Evolutionary conservation across 2,113 vertebrate genomes (phyloP).

Genomic region (Stercorarius parasiticus): DNA sequence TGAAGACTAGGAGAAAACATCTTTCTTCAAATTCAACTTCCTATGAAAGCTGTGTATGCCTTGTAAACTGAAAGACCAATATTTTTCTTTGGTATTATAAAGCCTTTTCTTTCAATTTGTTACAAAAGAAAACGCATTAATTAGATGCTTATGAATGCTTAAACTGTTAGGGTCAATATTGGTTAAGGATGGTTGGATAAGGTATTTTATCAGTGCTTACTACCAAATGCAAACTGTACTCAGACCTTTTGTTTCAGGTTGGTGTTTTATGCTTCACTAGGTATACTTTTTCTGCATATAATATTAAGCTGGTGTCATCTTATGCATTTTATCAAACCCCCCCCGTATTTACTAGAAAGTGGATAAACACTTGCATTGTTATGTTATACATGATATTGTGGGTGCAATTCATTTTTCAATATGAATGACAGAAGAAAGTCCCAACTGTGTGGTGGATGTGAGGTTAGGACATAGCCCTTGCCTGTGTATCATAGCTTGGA

Average conservation of each 20-base stretch:
- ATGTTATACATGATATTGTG: neutral
- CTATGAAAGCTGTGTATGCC: fast-evolving
- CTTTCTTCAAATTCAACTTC: neutral
- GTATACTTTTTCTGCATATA: neutral
- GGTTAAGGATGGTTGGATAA: neutral
- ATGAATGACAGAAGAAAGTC: neutral
- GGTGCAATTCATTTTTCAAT: neutral
- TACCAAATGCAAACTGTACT: neutral
- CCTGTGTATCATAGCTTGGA: neutral
- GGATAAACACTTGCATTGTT: neutral
- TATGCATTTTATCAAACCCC: neutral
- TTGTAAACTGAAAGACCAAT: neutral
- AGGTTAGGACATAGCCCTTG: neutral
- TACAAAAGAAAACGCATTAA: neutral
- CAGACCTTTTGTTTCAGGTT: neutral
- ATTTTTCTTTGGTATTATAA: neutral
- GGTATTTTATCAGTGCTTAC: neutral
- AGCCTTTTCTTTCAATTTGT: neutral
- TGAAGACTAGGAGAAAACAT: neutral
- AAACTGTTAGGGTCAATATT: neutral
- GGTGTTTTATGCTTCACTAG: neutral
- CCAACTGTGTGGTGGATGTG: neutral
- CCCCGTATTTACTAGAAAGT: neutral
- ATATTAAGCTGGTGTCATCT: neutral
- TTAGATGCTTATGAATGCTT: neutral